Conservation (phyloP, 2,797 vertebrate species). For the Neosilurus hyrtlii region DNA sequence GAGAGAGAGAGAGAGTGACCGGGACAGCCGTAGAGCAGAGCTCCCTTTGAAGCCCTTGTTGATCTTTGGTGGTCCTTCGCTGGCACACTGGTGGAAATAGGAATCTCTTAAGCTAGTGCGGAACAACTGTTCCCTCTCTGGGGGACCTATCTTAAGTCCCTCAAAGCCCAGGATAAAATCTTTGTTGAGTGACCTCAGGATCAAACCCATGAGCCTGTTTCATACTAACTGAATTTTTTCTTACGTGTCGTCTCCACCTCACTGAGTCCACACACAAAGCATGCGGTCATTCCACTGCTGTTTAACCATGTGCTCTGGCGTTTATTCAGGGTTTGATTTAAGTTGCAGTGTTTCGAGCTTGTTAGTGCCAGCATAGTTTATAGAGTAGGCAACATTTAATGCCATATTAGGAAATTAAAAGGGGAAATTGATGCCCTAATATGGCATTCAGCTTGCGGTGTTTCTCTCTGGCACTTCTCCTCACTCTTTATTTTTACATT, state of each 20-base stretch:
- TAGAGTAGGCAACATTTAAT: constrained; percentile 48
- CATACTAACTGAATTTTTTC: constrained; percentile 13
- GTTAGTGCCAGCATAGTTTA: constrained; percentile 18
- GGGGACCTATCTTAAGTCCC: constrained; percentile 31
- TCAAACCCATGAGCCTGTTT: constrained; percentile 26
- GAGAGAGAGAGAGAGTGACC: too few relatives aligned
- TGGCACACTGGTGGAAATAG: constrained; percentile 68
- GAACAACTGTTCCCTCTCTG: constrained; percentile 60
- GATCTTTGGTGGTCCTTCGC: constrained; percentile 71
- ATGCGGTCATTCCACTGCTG: neutral
- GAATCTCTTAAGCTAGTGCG: constrained; percentile 62
- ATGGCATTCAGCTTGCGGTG: constrained; percentile 4
- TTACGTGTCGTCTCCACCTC: neutral
- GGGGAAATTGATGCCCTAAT: constrained; percentile 39
- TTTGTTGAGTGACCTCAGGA: constrained; percentile 17
- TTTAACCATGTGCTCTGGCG: neutral
- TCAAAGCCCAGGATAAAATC: constrained; percentile 49
- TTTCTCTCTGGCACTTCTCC: neutral
- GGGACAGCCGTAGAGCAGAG: constrained; percentile 68
- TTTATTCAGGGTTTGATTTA: neutral
- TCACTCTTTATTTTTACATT: neutral
- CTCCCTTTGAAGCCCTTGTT: constrained; percentile 61
- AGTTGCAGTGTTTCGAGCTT: constrained; percentile 6
- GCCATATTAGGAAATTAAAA: constrained; percentile 49
- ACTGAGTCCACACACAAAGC: neutral